Percentiles rank a stretch among this genome's conserved stretches.
Conservation (phyloP, 2,797 vertebrate species). For the Urophycis tenuis region DNA sequence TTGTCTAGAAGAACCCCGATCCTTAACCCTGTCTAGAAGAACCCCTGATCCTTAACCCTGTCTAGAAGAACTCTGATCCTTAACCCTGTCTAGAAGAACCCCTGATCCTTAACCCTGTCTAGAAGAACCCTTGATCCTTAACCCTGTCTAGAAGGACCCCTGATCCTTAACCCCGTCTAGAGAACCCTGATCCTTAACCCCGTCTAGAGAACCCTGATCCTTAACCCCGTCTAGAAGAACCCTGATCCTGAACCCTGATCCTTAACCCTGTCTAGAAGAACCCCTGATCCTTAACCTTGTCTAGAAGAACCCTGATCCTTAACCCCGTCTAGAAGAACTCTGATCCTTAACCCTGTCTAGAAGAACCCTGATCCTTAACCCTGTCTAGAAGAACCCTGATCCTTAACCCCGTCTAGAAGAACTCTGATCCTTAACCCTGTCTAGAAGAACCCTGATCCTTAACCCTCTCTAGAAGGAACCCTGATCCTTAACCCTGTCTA, state of each 20-base stretch:
- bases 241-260: too few relatives aligned
- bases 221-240: background rate
- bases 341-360: background rate
- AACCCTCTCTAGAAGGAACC: background rate
- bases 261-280: constrained; percentile 1
- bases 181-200: too few relatives aligned
- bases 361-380: too few relatives aligned
- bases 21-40: background rate
- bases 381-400: background rate
- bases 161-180: too few relatives aligned
- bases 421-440: background rate
- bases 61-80: background rate
- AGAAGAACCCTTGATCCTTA: too few relatives aligned
- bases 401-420: background rate
- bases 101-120: too few relatives aligned
- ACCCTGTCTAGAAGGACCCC: too few relatives aligned
- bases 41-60: background rate
- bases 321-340: background rate
- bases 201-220: background rate
- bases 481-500: background rate
- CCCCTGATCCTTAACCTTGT: background rate
- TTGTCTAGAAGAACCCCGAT: background rate
- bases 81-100: too few relatives aligned
- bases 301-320: background rate
- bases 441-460: background rate